Evolutionary conservation across 1,140 invertebrate genomes (phyloP), one percentile per base, ranked within the genome.

Genomic region (Dendroctonus ponderosae): DNA sequence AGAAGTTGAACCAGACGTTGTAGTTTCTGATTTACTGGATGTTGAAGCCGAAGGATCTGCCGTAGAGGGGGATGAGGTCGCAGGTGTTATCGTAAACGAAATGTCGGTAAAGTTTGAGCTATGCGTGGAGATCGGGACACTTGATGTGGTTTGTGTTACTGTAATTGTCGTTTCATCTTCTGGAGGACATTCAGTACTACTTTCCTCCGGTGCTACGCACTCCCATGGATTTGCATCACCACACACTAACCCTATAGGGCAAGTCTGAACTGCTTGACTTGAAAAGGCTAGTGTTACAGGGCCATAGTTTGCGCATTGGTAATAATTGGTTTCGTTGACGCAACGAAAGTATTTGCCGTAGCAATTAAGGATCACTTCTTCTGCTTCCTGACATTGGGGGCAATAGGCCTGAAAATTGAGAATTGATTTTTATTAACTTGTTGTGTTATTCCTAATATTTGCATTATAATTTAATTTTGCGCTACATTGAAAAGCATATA

Each of bases 291-390:
- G 44, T 11, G 71, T 70, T 11, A 63, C 53, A 7, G 66, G 57
- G n/a, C 68, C 68, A 26, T 68, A 66, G 53, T 68, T 59, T 9
- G 69, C 62, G 61, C 71, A 72, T 70, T 70, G 68, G 58, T 70
- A 72, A 46, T 70, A 72, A 39, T 54, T 26, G 5, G 71, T 70
- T 66, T 70, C 54, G 43, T 72, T 69, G 15, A 70, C 58, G 48
- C 71, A 72, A 40, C 56, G 44, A 51, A 72, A 72, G 7, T 54
- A 58, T 62, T 64, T 70, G 6, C 67, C 67, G n/a, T 70, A 63
- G 42, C 71, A 72, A 56, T 72, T 68, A 14, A 70, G 52, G 12
- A 62, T 61, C 43, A 52, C 38, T 53, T 66, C 66, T 64, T 59
- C 56, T 43, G 53, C 50, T 53, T 67, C 51, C n/a, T 38, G 41